Percentiles rank a stretch among this genome's conserved stretches.
These are phyloP conservation scores for Sesia apiformis DNA, from an alignment of 2,888 invertebrate genomes.

Conservation along the genomic window DNA sequence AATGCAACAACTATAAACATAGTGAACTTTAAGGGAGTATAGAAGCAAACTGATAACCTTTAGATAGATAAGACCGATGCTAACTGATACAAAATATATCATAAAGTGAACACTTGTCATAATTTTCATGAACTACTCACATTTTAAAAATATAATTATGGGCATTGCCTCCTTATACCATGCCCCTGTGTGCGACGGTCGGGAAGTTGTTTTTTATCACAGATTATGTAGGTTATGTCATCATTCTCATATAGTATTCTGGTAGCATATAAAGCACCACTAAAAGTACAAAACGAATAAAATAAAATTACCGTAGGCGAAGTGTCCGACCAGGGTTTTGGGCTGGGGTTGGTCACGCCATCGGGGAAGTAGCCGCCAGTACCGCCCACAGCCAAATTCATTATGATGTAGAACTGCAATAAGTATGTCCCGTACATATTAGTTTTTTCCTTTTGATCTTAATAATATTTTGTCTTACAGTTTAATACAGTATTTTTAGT, in stretches of 20 bases:
- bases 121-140: too few relatives aligned
- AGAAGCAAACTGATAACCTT: too few relatives aligned
- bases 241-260: neutral
- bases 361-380: slow-evolving; percentile 79
- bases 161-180: too few relatives aligned
- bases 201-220: neutral
- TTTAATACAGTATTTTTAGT: too few relatives aligned
- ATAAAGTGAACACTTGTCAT: too few relatives aligned
- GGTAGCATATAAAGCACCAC: neutral
- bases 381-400: slow-evolving; percentile 81
- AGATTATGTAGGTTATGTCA: neutral
- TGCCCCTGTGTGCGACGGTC: too few relatives aligned
- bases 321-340: slow-evolving; percentile 76
- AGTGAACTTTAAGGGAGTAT: too few relatives aligned
- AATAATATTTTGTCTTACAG: too few relatives aligned
- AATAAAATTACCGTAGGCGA: slow-evolving; percentile 54
- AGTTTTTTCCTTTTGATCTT: neutral
- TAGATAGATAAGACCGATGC: too few relatives aligned
- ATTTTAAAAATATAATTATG: too few relatives aligned
- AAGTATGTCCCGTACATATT: neutral
- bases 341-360: slow-evolving; percentile 62
- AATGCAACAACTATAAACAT: too few relatives aligned
- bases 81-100: too few relatives aligned
- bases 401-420: slow-evolving; percentile 74
- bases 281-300: neutral